Evolutionary conservation across 1,140 invertebrate genomes (phyloP), one percentile per base, ranked within the genome.

Genomic region (Sycophila sp.): DNA sequence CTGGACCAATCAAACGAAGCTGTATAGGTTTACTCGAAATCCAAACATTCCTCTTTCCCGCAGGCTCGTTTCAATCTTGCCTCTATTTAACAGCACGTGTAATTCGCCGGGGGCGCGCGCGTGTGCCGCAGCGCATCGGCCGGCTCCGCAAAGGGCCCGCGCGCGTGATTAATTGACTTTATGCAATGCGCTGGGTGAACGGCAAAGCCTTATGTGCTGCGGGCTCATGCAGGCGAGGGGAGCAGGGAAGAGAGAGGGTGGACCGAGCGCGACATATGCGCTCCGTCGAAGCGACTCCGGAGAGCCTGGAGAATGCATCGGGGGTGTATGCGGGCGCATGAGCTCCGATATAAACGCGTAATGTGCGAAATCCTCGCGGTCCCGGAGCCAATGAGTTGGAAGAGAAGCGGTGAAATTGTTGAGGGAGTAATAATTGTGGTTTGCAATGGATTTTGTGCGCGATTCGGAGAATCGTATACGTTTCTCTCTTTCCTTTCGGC

Each of bases 131-230:
- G 24, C 24, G 15, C 24, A 30, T 30, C 19, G 10, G n/a, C 26
- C n/a, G 13, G 36, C 58, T 4, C 5, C n/a, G 19, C 10, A 51
- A 65, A 65, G 34, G 47, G 45, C 11, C 34, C 42, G n/a, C 15
- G n/a, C 45, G 19, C 36, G 34, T 62, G 67, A 69, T 69, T 69
- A 69, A 69, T 69, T 62, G 67, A 69, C 58, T 62, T 69, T 55
- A 45, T 55, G 24, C 6, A 32, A 10, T 26, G 32, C 34, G 58
- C n/a, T n/a, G 40, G 49, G 1, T 17, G 22, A 28, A 11, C 15
- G 40, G 40, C 38, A n/a, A 34, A 40, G 24, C 24, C 38, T 28
- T 8, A 11, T 6, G 32, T 4, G 30, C 30, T 2, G n/a, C n/a
- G n/a, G n/a, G n/a, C n/a, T n/a, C n/a, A n/a, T n/a, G n/a, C n/a